Evolutionary conservation across 1,140 invertebrate species (phyloP).

Genomic region (Drosophila parabipectinata): DNA sequence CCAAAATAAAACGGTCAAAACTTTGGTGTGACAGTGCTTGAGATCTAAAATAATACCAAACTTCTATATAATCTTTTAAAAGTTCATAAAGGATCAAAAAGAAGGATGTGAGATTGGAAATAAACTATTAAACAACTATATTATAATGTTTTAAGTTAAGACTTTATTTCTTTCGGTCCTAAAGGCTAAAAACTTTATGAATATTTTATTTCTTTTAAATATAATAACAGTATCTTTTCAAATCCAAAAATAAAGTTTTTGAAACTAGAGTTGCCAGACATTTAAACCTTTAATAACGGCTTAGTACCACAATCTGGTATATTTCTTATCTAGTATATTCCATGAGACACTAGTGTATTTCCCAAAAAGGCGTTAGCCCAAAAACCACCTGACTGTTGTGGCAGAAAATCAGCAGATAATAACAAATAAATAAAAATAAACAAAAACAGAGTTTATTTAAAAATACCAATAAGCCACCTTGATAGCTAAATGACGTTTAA

Average conservation of each 20-base stretch:
- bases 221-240: not conserved
- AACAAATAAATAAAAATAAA: conserved; percentile 18
- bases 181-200: no score
- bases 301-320: conserved; percentile 17
- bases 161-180: no score
- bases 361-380: conserved; percentile 10
- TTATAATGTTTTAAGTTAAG: no score
- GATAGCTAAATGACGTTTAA: conserved; percentile 25
- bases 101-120: no score
- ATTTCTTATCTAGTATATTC: not conserved
- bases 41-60: not conserved
- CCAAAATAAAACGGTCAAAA: conserved; percentile 28
- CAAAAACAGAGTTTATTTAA: not conserved
- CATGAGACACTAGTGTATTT: conserved; percentile 1
- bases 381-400: conserved; percentile 8
- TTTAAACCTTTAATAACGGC: not conserved
- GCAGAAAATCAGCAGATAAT: conserved; percentile 20
- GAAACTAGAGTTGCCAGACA: not conserved
- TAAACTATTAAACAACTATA: no score
- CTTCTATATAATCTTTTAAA: not conserved
- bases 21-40: conserved; percentile 1
- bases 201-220: no score
- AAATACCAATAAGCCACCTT: not conserved
- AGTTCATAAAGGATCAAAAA: no score
- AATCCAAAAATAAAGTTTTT: not conserved